Evolutionary conservation across 1,140 invertebrate species (phyloP), one percentile per base, ranked within the genome.

Genomic region (Sminthurinus signatus): DNA sequence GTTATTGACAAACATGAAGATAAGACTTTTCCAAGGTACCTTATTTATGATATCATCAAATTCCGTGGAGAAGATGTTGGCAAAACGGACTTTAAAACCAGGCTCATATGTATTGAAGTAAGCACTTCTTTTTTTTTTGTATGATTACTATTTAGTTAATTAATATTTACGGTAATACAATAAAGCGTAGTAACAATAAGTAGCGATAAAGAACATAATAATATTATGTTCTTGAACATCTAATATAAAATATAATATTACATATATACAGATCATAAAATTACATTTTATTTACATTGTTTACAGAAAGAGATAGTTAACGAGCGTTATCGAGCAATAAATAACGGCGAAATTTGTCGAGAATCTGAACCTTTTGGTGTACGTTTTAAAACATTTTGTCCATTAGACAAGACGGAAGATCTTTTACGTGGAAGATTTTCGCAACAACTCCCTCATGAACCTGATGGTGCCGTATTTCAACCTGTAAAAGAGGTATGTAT

Each of bases 401-500:
- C 89, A 52, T 76, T 97, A 0, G 86, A 89, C 51, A 62, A 67
- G 21, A 67, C 67, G 0, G 64, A 69, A 46, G 52, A 64, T 39
- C 60, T 72, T 27, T 50, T 72, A 17, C 44, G 58, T 21, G 70
- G 67, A 14, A 91, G 92, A 74, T 98, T 99, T 77, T 82, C 86
- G 0, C 85, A 85, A 65, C 83, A 87, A 52, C 77, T 99, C 1
- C 81, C 83, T 23, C 97, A 99, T 75, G 93, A 98, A 78, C 93
- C 96, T 0, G 97, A 99, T 76, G 97, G 97, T 48, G 80, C 99
- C 0, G 95, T 99, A 72, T 99, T 98, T 76, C 96, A 99, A 76
- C 97, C 97, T 1, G 82, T 86, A 0, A 81, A 84, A 67, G 87
- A 91, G 72, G 85, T 86, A 75, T 74, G 73, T 23, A 32, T 54